Percentiles rank a stretch among this genome's conserved stretches.
These are phyloP conservation scores for Nipponia nippon DNA, from an alignment of 2,113 vertebrate genomes.

Conservation along the genomic window DNA sequence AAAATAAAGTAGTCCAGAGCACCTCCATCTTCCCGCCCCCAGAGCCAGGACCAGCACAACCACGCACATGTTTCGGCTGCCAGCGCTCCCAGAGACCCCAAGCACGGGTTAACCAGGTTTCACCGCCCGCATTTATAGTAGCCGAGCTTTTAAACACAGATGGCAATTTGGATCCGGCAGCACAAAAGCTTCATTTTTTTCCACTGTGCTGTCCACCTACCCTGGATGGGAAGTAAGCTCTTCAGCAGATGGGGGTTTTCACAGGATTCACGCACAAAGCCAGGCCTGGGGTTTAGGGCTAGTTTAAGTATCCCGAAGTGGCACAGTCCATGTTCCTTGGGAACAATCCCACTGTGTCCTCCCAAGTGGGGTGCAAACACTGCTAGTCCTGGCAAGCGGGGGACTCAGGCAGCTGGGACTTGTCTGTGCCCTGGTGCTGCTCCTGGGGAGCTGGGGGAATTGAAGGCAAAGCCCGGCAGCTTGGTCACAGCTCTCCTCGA, in stretches of 20 bases:
- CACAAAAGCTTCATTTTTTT: not conserved
- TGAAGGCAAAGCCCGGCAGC: not conserved
- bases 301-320: not conserved
- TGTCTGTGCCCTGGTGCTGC: not conserved
- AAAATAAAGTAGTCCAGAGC: not conserved
- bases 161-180: not conserved
- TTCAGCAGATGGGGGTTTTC: not conserved
- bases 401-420: not conserved
- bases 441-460: not conserved
- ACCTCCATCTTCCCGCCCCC: not conserved
- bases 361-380: not conserved
- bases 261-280: not conserved
- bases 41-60: not conserved
- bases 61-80: not conserved
- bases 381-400: not conserved
- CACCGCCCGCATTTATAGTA: not conserved
- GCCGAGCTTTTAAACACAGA: not conserved
- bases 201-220: not conserved
- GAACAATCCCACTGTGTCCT: not conserved
- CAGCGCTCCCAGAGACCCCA: not conserved
- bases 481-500: fast-evolving
- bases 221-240: not conserved
- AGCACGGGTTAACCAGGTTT: not conserved
- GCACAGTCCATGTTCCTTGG: fast-evolving
- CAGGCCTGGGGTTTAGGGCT: not conserved